Evolutionary conservation across 2,113 vertebrate genomes (phyloP).

Genomic region (Clinocottus analis): DNA sequence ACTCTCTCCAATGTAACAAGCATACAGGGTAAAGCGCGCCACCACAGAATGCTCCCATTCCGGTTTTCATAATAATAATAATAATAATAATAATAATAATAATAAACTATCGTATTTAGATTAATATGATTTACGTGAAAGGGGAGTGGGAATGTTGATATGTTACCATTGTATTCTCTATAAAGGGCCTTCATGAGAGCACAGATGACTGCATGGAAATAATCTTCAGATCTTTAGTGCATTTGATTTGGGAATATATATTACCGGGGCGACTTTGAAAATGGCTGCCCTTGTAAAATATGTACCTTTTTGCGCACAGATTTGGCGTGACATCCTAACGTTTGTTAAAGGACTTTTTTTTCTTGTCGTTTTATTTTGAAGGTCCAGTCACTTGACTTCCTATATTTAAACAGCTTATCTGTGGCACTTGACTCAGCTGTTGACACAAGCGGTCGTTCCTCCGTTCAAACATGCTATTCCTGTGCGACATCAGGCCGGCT

Average conservation of each 20-base stretch:
- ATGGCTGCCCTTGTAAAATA: neutral
- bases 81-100: too few relatives aligned
- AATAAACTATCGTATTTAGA: neutral
- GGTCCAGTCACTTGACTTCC: conserved; percentile 30
- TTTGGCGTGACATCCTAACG: neutral
- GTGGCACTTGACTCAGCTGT: conserved; percentile 52
- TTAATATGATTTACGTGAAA: neutral
- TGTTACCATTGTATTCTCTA: neutral
- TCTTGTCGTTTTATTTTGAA: conserved; percentile 55
- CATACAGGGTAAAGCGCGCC: conserved; percentile 38
- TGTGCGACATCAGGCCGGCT: conserved; percentile 73
- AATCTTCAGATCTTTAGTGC: neutral
- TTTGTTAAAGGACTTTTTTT: neutral
- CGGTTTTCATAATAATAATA: conserved; percentile 55
- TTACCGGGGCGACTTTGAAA: neutral
- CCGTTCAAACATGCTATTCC: conserved; percentile 73
- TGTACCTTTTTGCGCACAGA: neutral
- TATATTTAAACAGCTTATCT: neutral
- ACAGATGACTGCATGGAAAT: too few relatives aligned
- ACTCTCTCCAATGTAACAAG: conserved; percentile 68
- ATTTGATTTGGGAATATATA: neutral
- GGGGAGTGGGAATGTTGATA: neutral
- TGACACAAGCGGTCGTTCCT: conserved; percentile 66
- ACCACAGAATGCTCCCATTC: neutral
- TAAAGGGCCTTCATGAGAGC: neutral